Percentiles rank a stretch among this genome's conserved stretches.
phyloP scores from a whole-genome alignment of 2,888 invertebrate genomes.

The Eristalinus sepulchralis region DNA sequence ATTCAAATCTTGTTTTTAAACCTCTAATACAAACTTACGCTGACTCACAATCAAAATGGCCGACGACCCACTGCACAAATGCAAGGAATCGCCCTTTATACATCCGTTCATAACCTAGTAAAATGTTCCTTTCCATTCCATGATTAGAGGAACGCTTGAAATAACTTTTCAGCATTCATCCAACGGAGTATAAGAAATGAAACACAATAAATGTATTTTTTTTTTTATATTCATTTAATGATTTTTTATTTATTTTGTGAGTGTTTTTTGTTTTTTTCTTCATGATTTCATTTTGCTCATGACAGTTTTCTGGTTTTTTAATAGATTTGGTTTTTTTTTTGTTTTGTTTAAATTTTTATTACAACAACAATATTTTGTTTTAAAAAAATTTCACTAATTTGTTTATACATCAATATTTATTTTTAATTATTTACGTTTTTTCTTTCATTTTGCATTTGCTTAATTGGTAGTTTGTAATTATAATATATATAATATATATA shows the following conservation, averaged over 20 bases:
- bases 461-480: slow-evolving; percentile 68
- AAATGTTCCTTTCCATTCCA: too few species aligned
- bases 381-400: slow-evolving; percentile 71
- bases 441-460: slow-evolving; percentile 63
- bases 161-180: too few species aligned
- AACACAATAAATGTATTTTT: slow-evolving; percentile 1
- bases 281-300: slow-evolving; percentile 14
- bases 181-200: slow-evolving; percentile 7
- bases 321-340: slow-evolving; percentile 48
- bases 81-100: too few species aligned
- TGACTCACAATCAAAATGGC: too few species aligned
- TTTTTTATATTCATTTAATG: slow-evolving; percentile 57
- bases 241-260: slow-evolving; percentile 60
- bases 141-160: too few species aligned
- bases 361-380: slow-evolving; percentile 74
- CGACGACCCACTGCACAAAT: too few species aligned
- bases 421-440: slow-evolving; percentile 48
- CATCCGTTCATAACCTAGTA: too few species aligned
- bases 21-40: too few species aligned
- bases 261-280: slow-evolving; percentile 28
- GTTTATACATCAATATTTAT: slow-evolving; percentile 70
- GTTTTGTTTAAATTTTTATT: slow-evolving; percentile 72
- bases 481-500: slow-evolving; percentile 64
- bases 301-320: slow-evolving; percentile 29
- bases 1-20: too few species aligned